These are phyloP conservation scores for Alcis repandata DNA, from an alignment of 2,888 invertebrate species.

Conservation along the genomic window DNA sequence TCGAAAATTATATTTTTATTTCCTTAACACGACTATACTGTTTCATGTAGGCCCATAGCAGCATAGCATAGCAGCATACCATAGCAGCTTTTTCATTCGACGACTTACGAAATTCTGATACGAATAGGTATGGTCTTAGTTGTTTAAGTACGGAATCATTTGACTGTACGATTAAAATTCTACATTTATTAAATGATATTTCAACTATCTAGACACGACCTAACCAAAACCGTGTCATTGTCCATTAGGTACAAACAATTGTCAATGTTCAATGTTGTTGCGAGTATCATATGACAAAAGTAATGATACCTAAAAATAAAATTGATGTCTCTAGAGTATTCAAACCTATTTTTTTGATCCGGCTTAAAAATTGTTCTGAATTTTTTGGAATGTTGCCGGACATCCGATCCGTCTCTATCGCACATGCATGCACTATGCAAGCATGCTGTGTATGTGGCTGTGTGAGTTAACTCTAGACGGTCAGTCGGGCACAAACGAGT, in stretches of 20 bases:
- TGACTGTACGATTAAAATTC: no score
- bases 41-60: no score
- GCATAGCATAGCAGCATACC: no score
- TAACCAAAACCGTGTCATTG: no score
- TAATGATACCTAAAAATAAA: neutral
- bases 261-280: neutral
- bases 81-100: no score
- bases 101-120: no score
- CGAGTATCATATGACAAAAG: neutral
- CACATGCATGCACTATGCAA: slow-evolving; percentile 20
- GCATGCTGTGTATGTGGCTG: slow-evolving; percentile 49
- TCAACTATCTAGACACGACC: no score
- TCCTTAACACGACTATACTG: no score
- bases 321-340: neutral
- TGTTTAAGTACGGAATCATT: no score
- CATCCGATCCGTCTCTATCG: slow-evolving; percentile 4
- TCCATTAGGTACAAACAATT: no score
- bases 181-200: no score
- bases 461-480: slow-evolving; percentile 58
- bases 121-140: neutral
- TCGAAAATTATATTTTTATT: neutral
- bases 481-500: slow-evolving; percentile 66
- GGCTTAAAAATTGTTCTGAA: neutral
- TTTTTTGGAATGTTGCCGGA: neutral
- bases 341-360: neutral